Evolutionary conservation across 1,140 invertebrate species (phyloP).

Genomic region (Ganaspis sp.): DNA sequence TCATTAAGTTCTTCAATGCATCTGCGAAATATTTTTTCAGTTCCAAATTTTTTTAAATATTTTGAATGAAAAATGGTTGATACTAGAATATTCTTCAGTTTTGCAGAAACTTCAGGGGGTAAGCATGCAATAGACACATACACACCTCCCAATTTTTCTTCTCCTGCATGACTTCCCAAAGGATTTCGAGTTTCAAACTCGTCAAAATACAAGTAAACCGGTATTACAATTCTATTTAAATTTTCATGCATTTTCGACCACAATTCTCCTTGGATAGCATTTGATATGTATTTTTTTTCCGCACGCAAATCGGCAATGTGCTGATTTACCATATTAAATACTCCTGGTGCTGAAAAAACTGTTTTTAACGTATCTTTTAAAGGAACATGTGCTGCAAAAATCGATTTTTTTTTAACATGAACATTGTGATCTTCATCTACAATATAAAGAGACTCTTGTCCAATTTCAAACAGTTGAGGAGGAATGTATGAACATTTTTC

Average conservation of each 20-base stretch:
- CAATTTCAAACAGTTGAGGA: constrained; percentile 34
- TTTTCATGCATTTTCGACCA: constrained; percentile 35
- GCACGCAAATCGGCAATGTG: constrained; percentile 20
- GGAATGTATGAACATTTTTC: constrained; percentile 33
- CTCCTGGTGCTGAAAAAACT: constrained; percentile 21
- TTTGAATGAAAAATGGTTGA: constrained; percentile 35
- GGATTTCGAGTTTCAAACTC: constrained; percentile 49
- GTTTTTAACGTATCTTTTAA: constrained; percentile 34
- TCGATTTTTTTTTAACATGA: constrained; percentile 23
- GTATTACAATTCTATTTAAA: constrained; percentile 38
- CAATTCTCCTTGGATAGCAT: constrained; percentile 1
- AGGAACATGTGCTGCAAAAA: constrained; percentile 27
- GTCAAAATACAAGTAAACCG: constrained; percentile 43
- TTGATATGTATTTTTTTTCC: constrained; percentile 20
- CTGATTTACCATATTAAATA: constrained; percentile 22
- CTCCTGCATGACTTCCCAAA: constrained; percentile 41
- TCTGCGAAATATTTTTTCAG: constrained; percentile 37
- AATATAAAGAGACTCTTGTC: constrained; percentile 1
- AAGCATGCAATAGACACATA: constrained; percentile 35
- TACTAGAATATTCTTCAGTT: constrained; percentile 32
- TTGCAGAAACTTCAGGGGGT: background rate
- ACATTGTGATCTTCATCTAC: background rate
- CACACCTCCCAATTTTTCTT: constrained; percentile 52
- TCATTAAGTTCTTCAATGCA: constrained; percentile 44
- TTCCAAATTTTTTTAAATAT: constrained; percentile 39